A percentile compares a stretch with the other conserved stretches of the same genome.
These are phyloP conservation scores for Sparidentex hasta DNA, from an alignment of 2,797 vertebrate species.

Conservation along the genomic window DNA sequence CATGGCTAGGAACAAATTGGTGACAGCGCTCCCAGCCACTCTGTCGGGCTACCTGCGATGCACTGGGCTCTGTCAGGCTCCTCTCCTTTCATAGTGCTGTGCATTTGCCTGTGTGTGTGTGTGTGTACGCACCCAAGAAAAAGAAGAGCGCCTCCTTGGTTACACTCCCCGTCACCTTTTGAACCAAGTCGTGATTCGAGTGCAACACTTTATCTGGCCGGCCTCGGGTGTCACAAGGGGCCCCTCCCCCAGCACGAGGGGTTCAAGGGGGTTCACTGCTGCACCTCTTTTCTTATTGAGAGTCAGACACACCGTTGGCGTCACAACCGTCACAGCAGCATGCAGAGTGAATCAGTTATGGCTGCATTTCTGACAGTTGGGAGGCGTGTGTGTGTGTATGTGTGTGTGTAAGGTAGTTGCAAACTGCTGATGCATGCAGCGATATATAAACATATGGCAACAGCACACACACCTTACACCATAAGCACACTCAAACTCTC, in stretches of 20 bases:
- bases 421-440: constrained; percentile 75
- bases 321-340: constrained; percentile 45
- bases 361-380: constrained; percentile 29
- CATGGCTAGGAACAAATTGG: constrained; percentile 90
- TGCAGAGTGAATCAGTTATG: constrained; percentile 50
- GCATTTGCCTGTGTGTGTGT: constrained; percentile 42
- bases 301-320: constrained; percentile 43
- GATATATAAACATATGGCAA: constrained; percentile 68
- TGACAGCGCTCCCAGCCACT: constrained; percentile 85
- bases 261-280: constrained; percentile 56
- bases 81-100: constrained; percentile 43
- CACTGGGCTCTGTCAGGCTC: constrained; percentile 71
- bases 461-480: constrained; percentile 20
- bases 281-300: constrained; percentile 55
- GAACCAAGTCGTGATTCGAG: constrained; percentile 27
- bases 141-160: constrained; percentile 33
- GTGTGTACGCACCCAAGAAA: constrained; percentile 13
- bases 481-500: constrained; percentile 1
- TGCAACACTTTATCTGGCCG: constrained; percentile 56
- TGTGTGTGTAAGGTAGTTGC: constrained; percentile 30
- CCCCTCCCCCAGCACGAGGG: not conserved
- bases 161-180: constrained; percentile 51
- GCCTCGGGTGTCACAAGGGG: constrained; percentile 46
- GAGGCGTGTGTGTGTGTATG: constrained; percentile 16
- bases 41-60: constrained; percentile 74